A percentile compares a stretch with the other conserved stretches of the same genome.
These are phyloP conservation scores for Phenganax marumi DNA, from an alignment of 92 coral and sea anemone genomes.

Conservation along the genomic window DNA sequence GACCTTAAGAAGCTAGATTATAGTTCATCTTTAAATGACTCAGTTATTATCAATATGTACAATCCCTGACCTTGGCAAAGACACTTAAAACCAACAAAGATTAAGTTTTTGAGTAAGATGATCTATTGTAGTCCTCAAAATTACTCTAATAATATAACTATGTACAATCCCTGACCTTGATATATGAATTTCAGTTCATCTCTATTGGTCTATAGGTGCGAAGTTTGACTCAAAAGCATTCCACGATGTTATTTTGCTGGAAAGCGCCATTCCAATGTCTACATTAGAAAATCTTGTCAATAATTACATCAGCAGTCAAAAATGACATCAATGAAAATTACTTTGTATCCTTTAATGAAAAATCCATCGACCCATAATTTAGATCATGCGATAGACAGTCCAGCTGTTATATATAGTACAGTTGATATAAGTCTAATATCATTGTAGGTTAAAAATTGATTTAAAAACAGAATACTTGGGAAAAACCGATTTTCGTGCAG, in stretches of 20 bases:
- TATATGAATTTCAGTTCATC: neutral
- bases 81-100: no score
- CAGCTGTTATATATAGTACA: no score
- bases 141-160: neutral
- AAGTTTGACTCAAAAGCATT: slow-evolving; percentile 76
- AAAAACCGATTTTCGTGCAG: no score
- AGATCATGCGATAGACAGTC: neutral
- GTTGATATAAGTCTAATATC: no score
- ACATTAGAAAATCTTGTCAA: slow-evolving; percentile 74
- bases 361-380: neutral
- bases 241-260: slow-evolving; percentile 82
- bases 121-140: no score
- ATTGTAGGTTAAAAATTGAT: no score
- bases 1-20: no score
- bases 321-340: neutral
- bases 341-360: neutral
- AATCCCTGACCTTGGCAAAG: no score
- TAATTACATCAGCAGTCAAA: slow-evolving; percentile 57
- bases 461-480: no score
- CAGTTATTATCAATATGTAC: no score
- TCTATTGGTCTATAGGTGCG: slow-evolving; percentile 57
- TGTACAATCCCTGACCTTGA: neutral
- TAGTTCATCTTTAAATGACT: no score
- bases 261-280: slow-evolving; percentile 78
- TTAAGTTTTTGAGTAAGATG: no score